Evolutionary conservation across 2,113 vertebrate genomes (phyloP), one percentile per base, ranked within the genome.

Genomic region (Cranoglanis bouderius): DNA sequence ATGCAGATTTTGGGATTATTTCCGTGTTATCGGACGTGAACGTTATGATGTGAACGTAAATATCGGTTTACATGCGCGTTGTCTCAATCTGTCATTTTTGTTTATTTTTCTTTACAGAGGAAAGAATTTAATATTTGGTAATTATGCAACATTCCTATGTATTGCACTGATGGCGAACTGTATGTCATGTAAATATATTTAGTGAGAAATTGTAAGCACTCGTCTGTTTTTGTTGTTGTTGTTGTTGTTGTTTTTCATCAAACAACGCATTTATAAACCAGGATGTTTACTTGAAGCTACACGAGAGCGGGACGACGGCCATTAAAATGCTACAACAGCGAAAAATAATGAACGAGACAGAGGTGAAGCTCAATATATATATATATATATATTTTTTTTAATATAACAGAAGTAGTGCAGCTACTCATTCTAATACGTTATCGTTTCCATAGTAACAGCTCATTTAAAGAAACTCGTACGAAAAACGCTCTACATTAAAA

Each of bases 71-170:
- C 93, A 96, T 95, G 95, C 95, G 95, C 95, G 95, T 96, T 93
- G 92, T 93, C 95, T 96, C 95, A 95, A 95, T 94, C 96, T 96
- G 93, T 95, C 94, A 96, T 94, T 96, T 95, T 89, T 10, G 9
- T 51, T 83, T 90, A 94, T 95, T 96, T 95, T 97, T 95, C 94
- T 97, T 97, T 94, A 95, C 95, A 95, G 95, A 94, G 93, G 94
- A 96, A 95, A 95, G 94, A 95, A 93, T 96, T 94, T 93, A 96
- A 96, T 93, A 91, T 96, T 97, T 98, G 97, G 95, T 97, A 98
- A 96, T 98, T 97, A 98, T 97, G 97, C 97, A 97, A 97, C 97
- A 97, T 98, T 97, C 96, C 93, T 97, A 96, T 97, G 97, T 97
- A 97, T 97, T 97, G 97, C 97, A 97, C 96, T 98, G 96, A 96